A percentile compares a stretch with the other conserved stretches of the same genome.
Conservation (phyloP, 2,113 vertebrate genomes). For the Lycaon pictus region DNA sequence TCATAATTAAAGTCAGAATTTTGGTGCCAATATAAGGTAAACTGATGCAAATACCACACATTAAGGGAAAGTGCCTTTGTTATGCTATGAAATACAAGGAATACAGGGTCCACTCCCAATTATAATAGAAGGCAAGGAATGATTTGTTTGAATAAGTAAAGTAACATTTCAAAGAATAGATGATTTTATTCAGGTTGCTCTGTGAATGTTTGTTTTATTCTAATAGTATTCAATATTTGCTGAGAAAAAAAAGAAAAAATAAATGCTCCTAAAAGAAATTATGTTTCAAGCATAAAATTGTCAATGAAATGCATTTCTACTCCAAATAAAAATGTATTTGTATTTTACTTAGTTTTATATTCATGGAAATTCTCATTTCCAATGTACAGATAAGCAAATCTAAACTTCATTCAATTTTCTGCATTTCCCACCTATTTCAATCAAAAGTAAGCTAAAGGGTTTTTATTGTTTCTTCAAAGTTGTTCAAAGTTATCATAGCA, state of each 20-base stretch:
- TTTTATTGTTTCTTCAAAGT: constrained; percentile 44
- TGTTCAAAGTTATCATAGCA: neutral
- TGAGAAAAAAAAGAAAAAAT: neutral
- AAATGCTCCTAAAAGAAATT: neutral
- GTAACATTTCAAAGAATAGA: neutral
- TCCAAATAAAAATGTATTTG: constrained; percentile 12
- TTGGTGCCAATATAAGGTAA: neutral
- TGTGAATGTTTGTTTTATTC: neutral
- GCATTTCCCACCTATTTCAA: constrained; percentile 16
- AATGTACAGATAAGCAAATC: constrained; percentile 51
- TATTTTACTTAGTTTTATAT: constrained; percentile 60
- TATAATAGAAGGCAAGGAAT: neutral
- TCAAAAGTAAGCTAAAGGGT: neutral
- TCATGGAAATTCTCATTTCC: constrained; percentile 66
- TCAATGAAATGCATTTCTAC: constrained; percentile 8
- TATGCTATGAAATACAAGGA: neutral
- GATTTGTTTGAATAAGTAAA: neutral
- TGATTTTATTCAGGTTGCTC: neutral
- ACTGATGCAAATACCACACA: neutral
- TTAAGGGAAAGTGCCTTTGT: neutral
- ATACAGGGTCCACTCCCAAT: neutral
- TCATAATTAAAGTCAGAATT: neutral
- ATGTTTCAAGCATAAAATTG: constrained; percentile 21
- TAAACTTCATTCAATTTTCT: constrained; percentile 39
- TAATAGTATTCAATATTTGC: neutral